Percentiles rank a stretch among this genome's conserved stretches.
Conservation (phyloP, 2,888 invertebrate species). For the Drosophila prostipennis region DNA sequence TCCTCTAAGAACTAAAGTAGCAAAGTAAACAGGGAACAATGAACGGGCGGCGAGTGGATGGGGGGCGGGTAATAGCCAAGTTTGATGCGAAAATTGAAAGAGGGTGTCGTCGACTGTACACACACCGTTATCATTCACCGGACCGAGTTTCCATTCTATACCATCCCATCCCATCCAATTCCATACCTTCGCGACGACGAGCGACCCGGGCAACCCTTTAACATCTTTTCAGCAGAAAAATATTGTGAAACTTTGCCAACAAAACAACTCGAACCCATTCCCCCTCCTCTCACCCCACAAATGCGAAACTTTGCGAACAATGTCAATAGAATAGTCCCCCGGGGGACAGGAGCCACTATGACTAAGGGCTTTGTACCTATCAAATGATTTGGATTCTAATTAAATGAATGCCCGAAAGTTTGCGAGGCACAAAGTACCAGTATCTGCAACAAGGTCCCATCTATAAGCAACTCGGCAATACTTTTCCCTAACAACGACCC, state of each 20-base stretch:
- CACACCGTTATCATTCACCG: constrained; percentile 50
- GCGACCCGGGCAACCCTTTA: constrained; percentile 31
- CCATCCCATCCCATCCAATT: not conserved
- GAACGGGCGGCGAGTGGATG: constrained; percentile 6
- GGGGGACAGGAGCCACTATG: constrained; percentile 41
- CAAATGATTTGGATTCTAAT: constrained; percentile 47
- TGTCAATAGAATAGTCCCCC: constrained; percentile 44
- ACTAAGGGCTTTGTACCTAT: constrained; percentile 46
- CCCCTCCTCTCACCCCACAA: not conserved
- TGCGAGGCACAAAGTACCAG: constrained; percentile 7
- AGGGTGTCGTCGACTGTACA: constrained; percentile 45
- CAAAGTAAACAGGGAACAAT: constrained; percentile 60
- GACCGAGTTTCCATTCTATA: constrained; percentile 6
- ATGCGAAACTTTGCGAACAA: constrained; percentile 37
- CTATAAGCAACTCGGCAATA: not conserved
- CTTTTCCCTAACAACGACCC: constrained; percentile 25
- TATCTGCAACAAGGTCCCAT: constrained; percentile 3
- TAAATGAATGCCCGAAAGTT: constrained; percentile 43
- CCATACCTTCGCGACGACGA: not conserved
- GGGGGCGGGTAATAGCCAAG: constrained; percentile 39
- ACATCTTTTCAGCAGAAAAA: constrained; percentile 47
- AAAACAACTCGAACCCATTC: constrained; percentile 38
- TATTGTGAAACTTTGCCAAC: constrained; percentile 50
- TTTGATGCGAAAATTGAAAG: constrained; percentile 49
- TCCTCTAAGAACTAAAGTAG: constrained; percentile 65